Base-by-base conservation (phyloP, 2,113 vertebrate genomes). In the Pteronura brasiliensis region DNA sequence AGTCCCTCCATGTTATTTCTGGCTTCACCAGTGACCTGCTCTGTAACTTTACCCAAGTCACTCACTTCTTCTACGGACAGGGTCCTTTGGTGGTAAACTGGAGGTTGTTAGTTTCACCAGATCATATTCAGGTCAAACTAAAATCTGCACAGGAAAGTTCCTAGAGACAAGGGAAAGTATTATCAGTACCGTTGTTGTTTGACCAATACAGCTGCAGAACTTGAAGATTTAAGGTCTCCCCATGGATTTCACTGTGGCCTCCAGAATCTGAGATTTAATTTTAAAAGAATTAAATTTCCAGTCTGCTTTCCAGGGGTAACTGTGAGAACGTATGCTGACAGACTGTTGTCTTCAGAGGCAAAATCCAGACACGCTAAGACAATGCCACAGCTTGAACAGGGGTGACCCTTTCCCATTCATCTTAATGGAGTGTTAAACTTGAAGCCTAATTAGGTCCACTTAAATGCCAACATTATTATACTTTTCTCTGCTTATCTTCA, bases 391-490 rank as follows among this genome's bases (percentile, higher is more conserved):
- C 74, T 89, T 61, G 55, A 97, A 76, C 82, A 88, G 61, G 59
- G 95, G 92, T 97, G 97, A 96, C 82, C 96, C 72, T 93, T 97
- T 87, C 97, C 96, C 90, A 69, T 94, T 98, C 90, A 55, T 97
- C 97, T 98, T 97, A 96, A 82, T 49, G 39, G 84, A 81, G 98
- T 93, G 96, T 84, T 97, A 98, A 98, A 98, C 27, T 69, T 91
- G 89, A 98, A 98, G 96, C 88, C 63, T 97, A 93, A 76, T 90
- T 98, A 98, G 97, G 98, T 98, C 97, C 97, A 80, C 93, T 92
- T 95, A 98, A 98, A 81, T 52, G 84, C 72, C 95, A 97, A 14
- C 79, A 17, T 34, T 44, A 96, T 84, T 89, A 93, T 96, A 92
- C 92, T 98, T 97, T 96, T 80, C 96, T 90, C 0, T 17, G 93